phyloP scores from a whole-genome alignment of 2,113 vertebrate genomes.

The Numenius arquata region DNA sequence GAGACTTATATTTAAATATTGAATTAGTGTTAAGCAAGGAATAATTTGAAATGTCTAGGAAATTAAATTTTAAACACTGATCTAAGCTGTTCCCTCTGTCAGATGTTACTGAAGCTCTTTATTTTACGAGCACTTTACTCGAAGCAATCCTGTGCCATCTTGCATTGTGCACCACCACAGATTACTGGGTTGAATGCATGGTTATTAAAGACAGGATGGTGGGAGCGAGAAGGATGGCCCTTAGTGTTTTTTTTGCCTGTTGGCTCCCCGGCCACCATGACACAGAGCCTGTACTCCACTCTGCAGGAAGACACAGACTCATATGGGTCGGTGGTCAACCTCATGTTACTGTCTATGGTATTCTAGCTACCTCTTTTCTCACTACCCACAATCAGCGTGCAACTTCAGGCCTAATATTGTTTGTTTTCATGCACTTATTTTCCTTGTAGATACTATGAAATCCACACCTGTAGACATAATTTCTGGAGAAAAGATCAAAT shows the following conservation, averaged over 20 bases:
- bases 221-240: neutral
- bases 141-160: neutral
- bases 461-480: neutral
- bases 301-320: neutral
- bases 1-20: neutral
- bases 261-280: neutral
- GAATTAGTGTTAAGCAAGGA: slow-evolving; percentile 18
- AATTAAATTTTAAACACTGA: slow-evolving; percentile 23
- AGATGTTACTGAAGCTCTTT: neutral
- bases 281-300: neutral
- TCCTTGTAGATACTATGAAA: neutral
- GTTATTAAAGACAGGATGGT: neutral
- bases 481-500: neutral
- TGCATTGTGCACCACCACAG: neutral
- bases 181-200: neutral
- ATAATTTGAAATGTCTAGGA: slow-evolving; percentile 23
- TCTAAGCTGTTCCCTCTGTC: neutral
- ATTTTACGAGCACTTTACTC: neutral
- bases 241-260: neutral
- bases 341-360: neutral
- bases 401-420: neutral
- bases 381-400: neutral
- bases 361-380: neutral
- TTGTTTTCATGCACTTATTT: neutral
- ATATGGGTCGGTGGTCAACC: neutral